Evolutionary conservation across 2,888 invertebrate genomes (phyloP).

Genomic region (Polyommatus iphigenia): DNA sequence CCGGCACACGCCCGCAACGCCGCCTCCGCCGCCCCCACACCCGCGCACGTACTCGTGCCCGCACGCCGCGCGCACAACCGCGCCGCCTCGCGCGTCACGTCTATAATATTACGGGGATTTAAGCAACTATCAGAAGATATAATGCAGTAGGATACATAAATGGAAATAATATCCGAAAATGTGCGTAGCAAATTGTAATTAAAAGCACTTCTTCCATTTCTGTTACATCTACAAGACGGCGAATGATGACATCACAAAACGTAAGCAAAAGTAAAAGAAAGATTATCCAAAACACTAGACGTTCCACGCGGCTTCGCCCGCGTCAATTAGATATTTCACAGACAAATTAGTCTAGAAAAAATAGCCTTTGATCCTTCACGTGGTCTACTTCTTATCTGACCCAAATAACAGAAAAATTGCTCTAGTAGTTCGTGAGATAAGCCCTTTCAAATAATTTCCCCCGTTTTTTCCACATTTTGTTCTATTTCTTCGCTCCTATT

Average conservation of each 20-base stretch:
- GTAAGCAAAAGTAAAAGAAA: background rate
- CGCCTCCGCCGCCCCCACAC: conserved; percentile 85
- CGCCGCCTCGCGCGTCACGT: conserved; percentile 59
- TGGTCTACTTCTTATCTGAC: no score
- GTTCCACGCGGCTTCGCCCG: no score
- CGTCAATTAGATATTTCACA: no score
- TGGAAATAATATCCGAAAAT: background rate
- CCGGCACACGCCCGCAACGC: conserved; percentile 82
- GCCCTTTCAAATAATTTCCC: no score
- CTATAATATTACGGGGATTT: background rate
- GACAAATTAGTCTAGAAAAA: no score
- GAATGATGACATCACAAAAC: background rate
- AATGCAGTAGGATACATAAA: background rate
- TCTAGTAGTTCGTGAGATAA: no score
- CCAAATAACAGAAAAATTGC: no score
- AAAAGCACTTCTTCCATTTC: no score
- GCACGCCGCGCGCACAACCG: conserved; percentile 59
- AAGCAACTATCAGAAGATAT: background rate
- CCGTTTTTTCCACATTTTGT: no score
- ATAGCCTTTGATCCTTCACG: no score
- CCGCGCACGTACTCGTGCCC: conserved; percentile 41
- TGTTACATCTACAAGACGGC: no score
- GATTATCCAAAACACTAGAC: background rate
- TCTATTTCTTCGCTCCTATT: no score
- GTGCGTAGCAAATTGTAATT: background rate